These are phyloP conservation scores for Marmota monax DNA, from an alignment of 2,113 vertebrate species.

Conservation along the genomic window DNA sequence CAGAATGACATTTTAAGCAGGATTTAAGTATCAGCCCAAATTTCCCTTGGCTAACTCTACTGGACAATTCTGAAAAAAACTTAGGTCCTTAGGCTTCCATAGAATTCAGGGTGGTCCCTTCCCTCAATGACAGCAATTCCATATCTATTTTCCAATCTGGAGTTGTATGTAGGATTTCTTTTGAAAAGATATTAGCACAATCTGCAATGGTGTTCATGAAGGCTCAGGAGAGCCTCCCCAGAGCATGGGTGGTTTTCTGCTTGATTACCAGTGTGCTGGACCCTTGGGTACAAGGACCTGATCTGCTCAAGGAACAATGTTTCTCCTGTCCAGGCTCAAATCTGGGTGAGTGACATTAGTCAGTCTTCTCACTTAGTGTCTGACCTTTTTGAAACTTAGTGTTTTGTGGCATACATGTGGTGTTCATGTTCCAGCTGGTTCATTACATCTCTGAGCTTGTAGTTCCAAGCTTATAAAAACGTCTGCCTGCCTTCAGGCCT, in stretches of 20 bases:
- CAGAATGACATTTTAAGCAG: neutral
- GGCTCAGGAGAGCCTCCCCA: neutral
- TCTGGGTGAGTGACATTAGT: neutral
- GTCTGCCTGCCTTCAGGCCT: neutral
- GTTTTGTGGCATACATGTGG: neutral
- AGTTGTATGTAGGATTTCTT: slow-evolving; percentile 28
- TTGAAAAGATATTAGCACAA: neutral
- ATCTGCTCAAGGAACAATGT: neutral
- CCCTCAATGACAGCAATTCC: neutral
- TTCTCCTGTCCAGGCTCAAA: neutral
- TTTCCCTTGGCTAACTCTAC: neutral
- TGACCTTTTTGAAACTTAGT: neutral
- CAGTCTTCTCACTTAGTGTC: neutral
- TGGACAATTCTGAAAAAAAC: slow-evolving; percentile 25
- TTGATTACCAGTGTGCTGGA: neutral
- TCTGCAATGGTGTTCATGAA: neutral
- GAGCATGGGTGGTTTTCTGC: neutral
- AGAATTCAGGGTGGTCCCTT: neutral
- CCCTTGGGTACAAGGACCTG: neutral
- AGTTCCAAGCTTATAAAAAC: neutral
- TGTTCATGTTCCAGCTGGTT: neutral
- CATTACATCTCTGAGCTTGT: neutral
- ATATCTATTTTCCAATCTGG: neutral
- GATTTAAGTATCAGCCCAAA: neutral
- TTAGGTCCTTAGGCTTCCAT: neutral